Base-by-base conservation (phyloP, 2,113 vertebrate genomes). In the Camelus bactrianus region DNA sequence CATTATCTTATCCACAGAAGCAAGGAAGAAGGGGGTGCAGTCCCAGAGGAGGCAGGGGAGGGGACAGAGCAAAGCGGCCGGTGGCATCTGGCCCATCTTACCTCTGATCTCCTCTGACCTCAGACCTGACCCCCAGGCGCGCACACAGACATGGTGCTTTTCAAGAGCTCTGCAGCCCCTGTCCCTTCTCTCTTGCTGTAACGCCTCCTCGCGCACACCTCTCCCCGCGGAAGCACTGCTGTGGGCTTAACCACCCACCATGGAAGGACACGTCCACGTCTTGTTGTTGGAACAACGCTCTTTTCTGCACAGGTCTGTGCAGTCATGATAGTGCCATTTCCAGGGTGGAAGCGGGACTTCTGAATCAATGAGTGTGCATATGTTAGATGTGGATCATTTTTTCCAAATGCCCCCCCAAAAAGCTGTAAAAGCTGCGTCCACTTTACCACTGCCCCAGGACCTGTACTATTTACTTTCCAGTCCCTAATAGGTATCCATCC, bases 331-430 rank as follows among this genome's bases (percentile, higher is more conserved):
- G 64, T 20, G 48, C 14, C 38, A 8, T 87, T 84, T 86, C 60
- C 50, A 85, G 67, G 72, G 46, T 0, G 35, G 12, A 79, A 70
- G 65, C 56, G 48, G 30, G 38, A n/a, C 89, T 75, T 93, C 65
- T 87, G 32, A 77, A 56, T 75, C 26, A 46, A 82, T 89, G 38
- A 38, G 38, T 26, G 24, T 58, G 2, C 10, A 15, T 38, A 83
- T 54, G 82, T 91, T 56, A 85, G 96, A 72, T 73, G 75, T 67
- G 67, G 79, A 80, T 64, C 32, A 48, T 22, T 80, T 35, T 80
- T 80, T 56, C 35, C 88, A 65, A 70, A 77, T 26, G 26, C n/a
- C 38, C 54, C 32, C 32, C 35, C 35, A 35, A 48, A 35, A 42
- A 54, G 38, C 38, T 42, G 38, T 42, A 42, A 42, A 30, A 50